Percentiles rank a stretch among this genome's conserved stretches.
Evolutionary conservation across 2,888 invertebrate species (phyloP).

Genomic region (Mongoloraphidia duomilia): DNA sequence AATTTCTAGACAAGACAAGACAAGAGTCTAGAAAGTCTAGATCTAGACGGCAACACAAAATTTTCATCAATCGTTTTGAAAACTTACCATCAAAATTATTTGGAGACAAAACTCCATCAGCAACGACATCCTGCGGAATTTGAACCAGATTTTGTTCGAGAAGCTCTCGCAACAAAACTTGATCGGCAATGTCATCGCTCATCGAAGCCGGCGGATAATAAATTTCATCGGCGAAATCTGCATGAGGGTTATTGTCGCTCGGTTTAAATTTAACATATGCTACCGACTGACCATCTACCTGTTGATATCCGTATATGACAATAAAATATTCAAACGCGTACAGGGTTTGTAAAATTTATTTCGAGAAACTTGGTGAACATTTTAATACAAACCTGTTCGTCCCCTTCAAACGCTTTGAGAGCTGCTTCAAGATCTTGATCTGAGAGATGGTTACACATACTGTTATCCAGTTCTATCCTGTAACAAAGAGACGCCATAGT

Average conservation of each 20-base stretch:
- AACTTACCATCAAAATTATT: too few relatives aligned
- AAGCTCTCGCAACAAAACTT: not conserved
- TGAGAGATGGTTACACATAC: slow-evolving; percentile 32
- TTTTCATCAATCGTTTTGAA: too few relatives aligned
- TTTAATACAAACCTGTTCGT: slow-evolving; percentile 23
- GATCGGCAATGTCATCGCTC: slow-evolving; percentile 28
- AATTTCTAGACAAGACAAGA: too few relatives aligned
- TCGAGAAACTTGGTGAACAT: too few relatives aligned
- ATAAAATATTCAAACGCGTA: not conserved
- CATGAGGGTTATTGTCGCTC: slow-evolving; percentile 41
- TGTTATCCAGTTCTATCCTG: slow-evolving; percentile 32
- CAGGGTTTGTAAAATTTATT: not conserved
- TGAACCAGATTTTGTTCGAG: not conserved
- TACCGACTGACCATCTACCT: slow-evolving; percentile 50
- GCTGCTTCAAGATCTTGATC: slow-evolving; percentile 39
- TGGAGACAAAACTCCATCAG: too few relatives aligned
- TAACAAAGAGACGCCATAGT: too few relatives aligned
- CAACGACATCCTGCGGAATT: too few relatives aligned
- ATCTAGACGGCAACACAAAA: too few relatives aligned
- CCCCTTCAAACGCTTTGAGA: slow-evolving; percentile 34
- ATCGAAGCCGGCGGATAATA: slow-evolving; percentile 55
- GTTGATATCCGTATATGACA: slow-evolving; percentile 20
- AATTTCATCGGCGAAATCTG: slow-evolving; percentile 66
- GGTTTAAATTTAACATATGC: slow-evolving; percentile 72
- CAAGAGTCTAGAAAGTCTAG: too few relatives aligned